phyloP scores from a whole-genome alignment of 2,888 invertebrate species.

The Drosophila lacicola region DNA sequence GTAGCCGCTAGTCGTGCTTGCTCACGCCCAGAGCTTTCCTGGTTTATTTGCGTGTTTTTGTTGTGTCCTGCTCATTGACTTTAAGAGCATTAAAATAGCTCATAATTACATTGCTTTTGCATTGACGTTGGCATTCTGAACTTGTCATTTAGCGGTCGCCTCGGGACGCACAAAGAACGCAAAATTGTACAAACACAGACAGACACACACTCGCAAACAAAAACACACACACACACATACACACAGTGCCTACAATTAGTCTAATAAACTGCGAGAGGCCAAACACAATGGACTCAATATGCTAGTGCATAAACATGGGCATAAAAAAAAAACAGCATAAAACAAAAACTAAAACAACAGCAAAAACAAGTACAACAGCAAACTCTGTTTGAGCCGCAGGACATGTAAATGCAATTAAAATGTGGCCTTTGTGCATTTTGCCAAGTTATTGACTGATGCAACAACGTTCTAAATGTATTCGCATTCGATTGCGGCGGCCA shows the following conservation, averaged over 20 bases:
- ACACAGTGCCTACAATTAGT: conserved; percentile 50
- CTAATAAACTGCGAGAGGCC: conserved; percentile 71
- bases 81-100: conserved; percentile 75
- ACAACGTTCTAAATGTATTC: conserved; percentile 39
- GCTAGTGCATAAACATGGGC: conserved; percentile 57
- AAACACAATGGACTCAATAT: conserved; percentile 57
- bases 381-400: conserved; percentile 57
- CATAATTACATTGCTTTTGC: conserved; percentile 70
- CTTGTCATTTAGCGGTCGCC: conserved; percentile 73
- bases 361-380: conserved; percentile 35
- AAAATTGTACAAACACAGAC: conserved; percentile 43
- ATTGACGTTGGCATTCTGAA: conserved; percentile 62
- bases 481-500: conserved; percentile 58
- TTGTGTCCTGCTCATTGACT: conserved; percentile 36
- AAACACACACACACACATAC: conserved; percentile 16
- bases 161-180: conserved; percentile 56
- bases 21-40: background rate
- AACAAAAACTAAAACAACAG: conserved; percentile 37
- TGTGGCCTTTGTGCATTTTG: conserved; percentile 53
- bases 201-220: conserved; percentile 1
- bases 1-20: conserved; percentile 6
- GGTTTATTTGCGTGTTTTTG: conserved; percentile 35
- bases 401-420: conserved; percentile 81
- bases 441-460: conserved; percentile 58
- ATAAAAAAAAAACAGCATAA: conserved; percentile 26